These are phyloP conservation scores for Cacajao melanocephalus DNA, from an alignment of 2,797 vertebrate species.

Conservation along the genomic window DNA sequence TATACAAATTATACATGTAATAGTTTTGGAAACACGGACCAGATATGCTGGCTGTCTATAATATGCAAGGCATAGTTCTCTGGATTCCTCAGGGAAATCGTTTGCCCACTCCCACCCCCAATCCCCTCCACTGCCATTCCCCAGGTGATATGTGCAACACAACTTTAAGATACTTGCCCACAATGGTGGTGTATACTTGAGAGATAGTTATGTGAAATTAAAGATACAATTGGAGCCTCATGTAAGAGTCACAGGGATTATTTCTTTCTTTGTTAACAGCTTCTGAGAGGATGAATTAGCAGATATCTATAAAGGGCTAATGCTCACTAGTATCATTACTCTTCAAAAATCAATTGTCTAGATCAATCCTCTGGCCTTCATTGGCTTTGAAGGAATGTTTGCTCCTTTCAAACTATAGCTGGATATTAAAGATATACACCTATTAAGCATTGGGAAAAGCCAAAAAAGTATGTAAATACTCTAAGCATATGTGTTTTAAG, in stretches of 20 bases:
- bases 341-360: not conserved
- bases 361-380: conserved; percentile 18
- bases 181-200: not conserved
- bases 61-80: not conserved
- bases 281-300: not conserved
- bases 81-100: not conserved
- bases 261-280: not conserved
- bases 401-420: not conserved
- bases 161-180: not conserved
- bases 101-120: not conserved
- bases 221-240: not conserved
- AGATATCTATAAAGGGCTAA: not conserved
- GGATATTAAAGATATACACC: not conserved
- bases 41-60: not conserved
- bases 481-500: not conserved
- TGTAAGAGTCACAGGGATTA: not conserved
- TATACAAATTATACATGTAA: not conserved
- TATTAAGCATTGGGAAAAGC: not conserved
- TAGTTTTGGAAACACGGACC: not conserved
- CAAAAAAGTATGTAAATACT: conserved; percentile 10
- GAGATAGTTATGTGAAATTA: not conserved
- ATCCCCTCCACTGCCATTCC: not conserved
- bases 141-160: not conserved
- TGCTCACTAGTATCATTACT: not conserved
- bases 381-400: not conserved